These are phyloP conservation scores for Notiomystis cincta DNA, from an alignment of 2,113 vertebrate genomes.

Conservation along the genomic window DNA sequence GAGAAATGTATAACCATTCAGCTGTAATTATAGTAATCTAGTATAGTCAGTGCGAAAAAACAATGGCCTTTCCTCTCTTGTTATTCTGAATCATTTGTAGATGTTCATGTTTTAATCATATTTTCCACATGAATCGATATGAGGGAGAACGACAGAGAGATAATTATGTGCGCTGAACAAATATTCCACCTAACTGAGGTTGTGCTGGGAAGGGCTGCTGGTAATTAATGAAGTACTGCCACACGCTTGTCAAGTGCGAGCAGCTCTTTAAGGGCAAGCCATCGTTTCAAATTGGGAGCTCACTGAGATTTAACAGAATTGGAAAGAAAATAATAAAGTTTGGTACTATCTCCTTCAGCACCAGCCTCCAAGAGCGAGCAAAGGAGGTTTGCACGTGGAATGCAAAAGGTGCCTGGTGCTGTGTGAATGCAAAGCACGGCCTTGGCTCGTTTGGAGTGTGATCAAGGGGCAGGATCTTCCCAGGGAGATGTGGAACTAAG, in stretches of 20 bases:
- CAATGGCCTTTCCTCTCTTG: conserved; percentile 42
- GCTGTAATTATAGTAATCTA: conserved; percentile 56
- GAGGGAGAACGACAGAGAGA: conserved; percentile 50
- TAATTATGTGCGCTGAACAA: conserved; percentile 58
- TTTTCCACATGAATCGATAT: conserved; percentile 43
- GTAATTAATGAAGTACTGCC: conserved; percentile 62
- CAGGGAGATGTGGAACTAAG: background rate
- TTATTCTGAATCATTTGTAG: conserved; percentile 44
- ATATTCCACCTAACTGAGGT: conserved; percentile 51
- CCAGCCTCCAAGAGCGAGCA: background rate
- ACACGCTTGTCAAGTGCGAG: conserved; percentile 52
- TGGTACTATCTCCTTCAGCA: background rate
- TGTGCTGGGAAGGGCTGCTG: conserved; percentile 17
- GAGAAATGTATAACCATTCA: conserved; percentile 8
- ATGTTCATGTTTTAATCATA: conserved; percentile 65
- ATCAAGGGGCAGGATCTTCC: background rate
- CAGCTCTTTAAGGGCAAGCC: conserved; percentile 43
- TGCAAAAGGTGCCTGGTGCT: background rate
- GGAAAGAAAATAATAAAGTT: conserved; percentile 46
- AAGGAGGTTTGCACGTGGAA: background rate
- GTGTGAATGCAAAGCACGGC: background rate
- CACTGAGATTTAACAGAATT: conserved; percentile 3
- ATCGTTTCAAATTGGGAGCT: conserved; percentile 44
- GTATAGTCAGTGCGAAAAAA: conserved; percentile 37
- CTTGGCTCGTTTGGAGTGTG: background rate